Evolutionary conservation across 2,888 invertebrate genomes (phyloP).

Genomic region (Trachelus tabidus): DNA sequence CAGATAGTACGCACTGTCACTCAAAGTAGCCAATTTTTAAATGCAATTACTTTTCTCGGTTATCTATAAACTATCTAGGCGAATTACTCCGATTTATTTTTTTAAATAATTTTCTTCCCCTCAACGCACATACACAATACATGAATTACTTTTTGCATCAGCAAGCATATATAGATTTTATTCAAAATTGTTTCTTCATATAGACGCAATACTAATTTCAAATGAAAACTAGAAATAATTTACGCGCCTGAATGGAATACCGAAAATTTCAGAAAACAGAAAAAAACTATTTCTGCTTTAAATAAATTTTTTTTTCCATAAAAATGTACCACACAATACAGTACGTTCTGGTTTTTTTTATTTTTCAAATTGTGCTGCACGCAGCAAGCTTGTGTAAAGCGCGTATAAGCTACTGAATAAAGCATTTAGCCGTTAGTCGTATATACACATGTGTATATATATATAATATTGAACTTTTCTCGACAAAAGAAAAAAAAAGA

Average conservation of each 20-base stretch:
- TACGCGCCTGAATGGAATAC: background rate
- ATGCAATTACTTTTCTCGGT: background rate
- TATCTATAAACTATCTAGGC: background rate
- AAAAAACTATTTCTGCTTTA: background rate
- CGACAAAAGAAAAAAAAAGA: background rate
- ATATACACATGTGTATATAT: slow-evolving; percentile 4
- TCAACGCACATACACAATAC: background rate
- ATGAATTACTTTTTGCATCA: background rate
- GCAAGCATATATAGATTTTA: background rate
- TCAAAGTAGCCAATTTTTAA: background rate
- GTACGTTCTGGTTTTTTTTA: background rate
- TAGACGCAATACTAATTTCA: background rate
- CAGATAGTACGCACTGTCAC: background rate
- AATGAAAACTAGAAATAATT: background rate
- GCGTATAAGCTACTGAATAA: slow-evolving; percentile 60
- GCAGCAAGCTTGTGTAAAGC: slow-evolving; percentile 62
- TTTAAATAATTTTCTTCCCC: background rate
- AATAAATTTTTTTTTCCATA: background rate
- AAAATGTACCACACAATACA: background rate
- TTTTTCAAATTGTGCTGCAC: slow-evolving; percentile 51
- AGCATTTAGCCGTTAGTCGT: slow-evolving; percentile 55
- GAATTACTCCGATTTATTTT: background rate
- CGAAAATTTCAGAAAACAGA: background rate
- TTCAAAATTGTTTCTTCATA: background rate
- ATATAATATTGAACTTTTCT: slow-evolving; percentile 9